Conservation (phyloP, 1,140 invertebrate genomes). For the Anastatus disparis region DNA sequence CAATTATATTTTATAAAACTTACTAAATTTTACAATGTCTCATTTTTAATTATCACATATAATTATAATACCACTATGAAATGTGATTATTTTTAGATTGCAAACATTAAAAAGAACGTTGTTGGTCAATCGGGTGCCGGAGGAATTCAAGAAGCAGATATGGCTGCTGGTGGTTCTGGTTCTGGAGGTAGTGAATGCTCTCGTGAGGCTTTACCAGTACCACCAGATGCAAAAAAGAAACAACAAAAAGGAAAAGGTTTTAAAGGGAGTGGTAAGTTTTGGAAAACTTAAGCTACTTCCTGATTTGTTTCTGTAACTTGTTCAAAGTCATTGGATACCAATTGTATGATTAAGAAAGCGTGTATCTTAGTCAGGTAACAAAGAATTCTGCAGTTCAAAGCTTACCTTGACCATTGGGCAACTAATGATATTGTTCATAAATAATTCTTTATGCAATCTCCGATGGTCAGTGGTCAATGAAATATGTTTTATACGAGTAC, state of each 20-base stretch:
- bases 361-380: not conserved
- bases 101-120: slow-evolving; percentile 59
- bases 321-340: not conserved
- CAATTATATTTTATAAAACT: not conserved
- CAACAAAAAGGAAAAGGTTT: slow-evolving; percentile 63
- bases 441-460: not conserved
- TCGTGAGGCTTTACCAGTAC: slow-evolving; percentile 58
- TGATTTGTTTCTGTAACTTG: slow-evolving; percentile 5
- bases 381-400: not conserved
- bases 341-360: not conserved
- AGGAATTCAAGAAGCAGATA: slow-evolving; percentile 62
- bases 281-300: slow-evolving; percentile 47
- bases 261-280: slow-evolving; percentile 64
- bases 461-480: not conserved
- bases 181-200: slow-evolving; percentile 59
- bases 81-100: slow-evolving; percentile 50
- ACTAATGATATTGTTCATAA: not conserved
- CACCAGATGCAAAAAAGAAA: slow-evolving; percentile 61
- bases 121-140: slow-evolving; percentile 54
- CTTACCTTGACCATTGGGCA: not conserved
- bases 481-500: slow-evolving; percentile 6
- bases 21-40: not conserved
- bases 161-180: slow-evolving; percentile 59
- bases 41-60: not conserved
- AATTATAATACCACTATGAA: slow-evolving; percentile 4